Evolutionary conservation across 2,797 vertebrate genomes (phyloP).

Genomic region (Gephyroberyx darwinii): DNA sequence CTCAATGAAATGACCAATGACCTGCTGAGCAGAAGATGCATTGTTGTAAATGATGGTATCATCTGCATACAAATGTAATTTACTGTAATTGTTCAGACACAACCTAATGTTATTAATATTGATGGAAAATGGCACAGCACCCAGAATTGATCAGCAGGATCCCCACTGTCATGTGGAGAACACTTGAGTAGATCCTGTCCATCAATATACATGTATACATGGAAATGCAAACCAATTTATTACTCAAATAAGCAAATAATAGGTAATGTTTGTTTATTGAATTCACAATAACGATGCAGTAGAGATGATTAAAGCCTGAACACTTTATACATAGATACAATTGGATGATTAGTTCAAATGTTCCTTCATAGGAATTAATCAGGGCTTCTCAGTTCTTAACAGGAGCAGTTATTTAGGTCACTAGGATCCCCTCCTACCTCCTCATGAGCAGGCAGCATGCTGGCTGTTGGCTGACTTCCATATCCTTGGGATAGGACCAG

Average conservation of each 20-base stretch:
- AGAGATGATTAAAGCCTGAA: too few species aligned
- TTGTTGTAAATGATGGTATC: conserved; percentile 8
- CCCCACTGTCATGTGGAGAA: neutral
- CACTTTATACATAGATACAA: too few species aligned
- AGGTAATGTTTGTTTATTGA: too few species aligned
- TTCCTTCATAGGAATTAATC: too few species aligned
- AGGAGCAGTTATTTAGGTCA: conserved; percentile 38
- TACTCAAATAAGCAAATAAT: too few species aligned
- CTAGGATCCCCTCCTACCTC: neutral
- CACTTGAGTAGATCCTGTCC: neutral
- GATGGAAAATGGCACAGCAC: conserved; percentile 6
- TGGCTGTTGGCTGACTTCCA: conserved; percentile 31
- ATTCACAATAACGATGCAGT: too few species aligned
- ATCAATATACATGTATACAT: conserved; percentile 6
- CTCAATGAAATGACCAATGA: neutral
- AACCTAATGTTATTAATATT: neutral
- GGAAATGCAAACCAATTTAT: too few species aligned
- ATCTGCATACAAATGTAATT: neutral
- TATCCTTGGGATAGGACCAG: conserved; percentile 29
- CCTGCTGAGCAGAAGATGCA: neutral
- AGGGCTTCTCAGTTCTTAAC: conserved; percentile 10
- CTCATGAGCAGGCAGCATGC: conserved; percentile 4
- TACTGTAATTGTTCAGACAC: neutral
- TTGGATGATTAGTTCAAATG: too few species aligned
- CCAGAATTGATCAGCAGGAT: conserved; percentile 2